Conservation (phyloP, 2,888 invertebrate species). For the Xiphydria camelus region DNA sequence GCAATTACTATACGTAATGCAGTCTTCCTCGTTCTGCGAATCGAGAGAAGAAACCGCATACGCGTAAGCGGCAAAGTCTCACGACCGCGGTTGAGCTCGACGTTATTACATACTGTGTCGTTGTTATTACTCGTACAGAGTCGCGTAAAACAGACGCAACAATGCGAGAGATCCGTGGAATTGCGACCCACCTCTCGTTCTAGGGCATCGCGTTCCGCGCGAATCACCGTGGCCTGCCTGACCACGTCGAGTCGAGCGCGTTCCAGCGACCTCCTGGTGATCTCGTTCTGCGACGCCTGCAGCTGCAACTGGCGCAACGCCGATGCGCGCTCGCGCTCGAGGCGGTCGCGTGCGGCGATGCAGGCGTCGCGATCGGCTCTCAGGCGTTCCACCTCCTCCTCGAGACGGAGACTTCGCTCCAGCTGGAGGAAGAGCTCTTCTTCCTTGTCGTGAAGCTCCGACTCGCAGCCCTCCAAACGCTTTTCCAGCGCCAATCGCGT, state of each 20-base stretch:
- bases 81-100: background rate
- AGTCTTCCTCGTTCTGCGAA: too few species aligned
- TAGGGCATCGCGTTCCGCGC: slow-evolving; percentile 62
- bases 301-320: slow-evolving; percentile 60
- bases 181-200: slow-evolving; percentile 61
- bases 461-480: slow-evolving; percentile 62
- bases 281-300: slow-evolving; percentile 64
- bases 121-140: too few species aligned
- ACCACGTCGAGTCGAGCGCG: slow-evolving; percentile 64
- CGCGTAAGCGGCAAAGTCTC: background rate
- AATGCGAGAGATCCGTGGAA: too few species aligned
- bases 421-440: slow-evolving; percentile 66
- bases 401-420: slow-evolving; percentile 63
- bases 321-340: slow-evolving; percentile 45
- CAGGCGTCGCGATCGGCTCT: slow-evolving; percentile 45
- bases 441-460: slow-evolving; percentile 64
- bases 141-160: too few species aligned
- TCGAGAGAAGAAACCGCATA: background rate
- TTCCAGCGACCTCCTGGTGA: slow-evolving; percentile 62
- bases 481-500: slow-evolving; percentile 60
- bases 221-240: slow-evolving; percentile 63
- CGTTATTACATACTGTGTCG: too few species aligned
- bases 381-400: slow-evolving; percentile 57
- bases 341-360: slow-evolving; percentile 41
- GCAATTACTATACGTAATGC: too few species aligned